phyloP scores from a whole-genome alignment of 2,888 invertebrate species.

The Bellardia bayeri region DNA sequence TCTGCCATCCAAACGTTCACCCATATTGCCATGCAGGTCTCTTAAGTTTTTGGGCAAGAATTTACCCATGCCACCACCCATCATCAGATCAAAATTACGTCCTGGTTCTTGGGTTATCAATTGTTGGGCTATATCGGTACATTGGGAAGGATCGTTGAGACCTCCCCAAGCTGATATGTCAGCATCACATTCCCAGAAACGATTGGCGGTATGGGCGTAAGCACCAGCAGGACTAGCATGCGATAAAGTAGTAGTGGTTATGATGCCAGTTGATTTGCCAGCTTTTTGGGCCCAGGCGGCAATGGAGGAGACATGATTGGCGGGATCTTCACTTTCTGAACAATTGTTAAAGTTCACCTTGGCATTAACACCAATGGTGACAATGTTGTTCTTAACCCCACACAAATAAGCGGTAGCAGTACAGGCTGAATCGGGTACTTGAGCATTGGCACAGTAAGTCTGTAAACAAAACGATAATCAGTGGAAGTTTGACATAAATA shows the following conservation, averaged over 20 bases:
- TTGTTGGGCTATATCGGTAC: conserved; percentile 90
- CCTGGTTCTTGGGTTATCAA: conserved; percentile 89
- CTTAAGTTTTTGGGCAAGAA: conserved; percentile 86
- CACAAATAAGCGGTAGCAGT: conserved; percentile 83
- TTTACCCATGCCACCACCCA: conserved; percentile 90
- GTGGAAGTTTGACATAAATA: too few species aligned
- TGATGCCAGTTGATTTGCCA: conserved; percentile 87
- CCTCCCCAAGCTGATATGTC: conserved; percentile 82
- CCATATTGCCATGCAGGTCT: conserved; percentile 84
- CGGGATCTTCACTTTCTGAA: conserved; percentile 85
- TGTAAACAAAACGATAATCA: conserved; percentile 73
- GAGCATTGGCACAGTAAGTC: conserved; percentile 87
- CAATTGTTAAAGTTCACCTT: conserved; percentile 88
- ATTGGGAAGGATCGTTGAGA: conserved; percentile 78
- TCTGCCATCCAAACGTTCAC: conserved; percentile 87
- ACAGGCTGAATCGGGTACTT: conserved; percentile 91
- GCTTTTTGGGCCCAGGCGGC: conserved; percentile 88
- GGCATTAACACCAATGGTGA: conserved; percentile 89
- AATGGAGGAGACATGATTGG: conserved; percentile 88
- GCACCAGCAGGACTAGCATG: conserved; percentile 91
- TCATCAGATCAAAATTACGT: conserved; percentile 88
- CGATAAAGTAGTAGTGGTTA: conserved; percentile 91
- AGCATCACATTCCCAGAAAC: conserved; percentile 90
- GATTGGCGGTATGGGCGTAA: conserved; percentile 87
- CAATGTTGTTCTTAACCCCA: conserved; percentile 89